These are phyloP conservation scores for Creontiades dilutus DNA, from an alignment of 2,888 invertebrate genomes.

Conservation along the genomic window DNA sequence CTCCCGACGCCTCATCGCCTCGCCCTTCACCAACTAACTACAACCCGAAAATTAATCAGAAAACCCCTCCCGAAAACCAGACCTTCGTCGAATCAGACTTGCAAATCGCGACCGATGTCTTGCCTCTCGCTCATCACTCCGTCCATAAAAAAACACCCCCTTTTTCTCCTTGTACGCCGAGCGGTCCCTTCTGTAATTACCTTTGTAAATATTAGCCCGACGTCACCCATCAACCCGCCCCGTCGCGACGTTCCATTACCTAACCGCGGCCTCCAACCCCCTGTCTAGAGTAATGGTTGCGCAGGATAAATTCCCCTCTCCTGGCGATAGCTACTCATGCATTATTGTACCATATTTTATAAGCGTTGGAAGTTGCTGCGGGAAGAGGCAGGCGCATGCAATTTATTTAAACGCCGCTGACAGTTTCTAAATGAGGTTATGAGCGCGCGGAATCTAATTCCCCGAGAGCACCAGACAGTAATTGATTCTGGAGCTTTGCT, in stretches of 20 bases:
- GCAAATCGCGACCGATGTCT: background rate
- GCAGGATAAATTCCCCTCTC: slow-evolving; percentile 49
- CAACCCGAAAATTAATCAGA: slow-evolving; percentile 25
- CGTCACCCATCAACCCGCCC: background rate
- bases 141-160: background rate
- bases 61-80: background rate
- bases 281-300: slow-evolving; percentile 42
- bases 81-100: slow-evolving; percentile 20
- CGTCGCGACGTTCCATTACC: background rate
- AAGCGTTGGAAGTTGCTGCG: slow-evolving; percentile 29
- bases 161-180: background rate
- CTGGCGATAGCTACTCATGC: slow-evolving; percentile 61
- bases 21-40: background rate
- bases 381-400: slow-evolving; percentile 58
- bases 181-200: slow-evolving; percentile 35
- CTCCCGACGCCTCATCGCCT: background rate
- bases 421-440: slow-evolving; percentile 70
- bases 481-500: slow-evolving; percentile 67
- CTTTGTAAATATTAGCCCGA: slow-evolving; percentile 57
- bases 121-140: background rate
- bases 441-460: slow-evolving; percentile 67
- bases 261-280: slow-evolving; percentile 22
- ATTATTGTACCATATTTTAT: slow-evolving; percentile 67
- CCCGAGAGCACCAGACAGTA: slow-evolving; percentile 57
- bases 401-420: slow-evolving; percentile 71